Percentiles rank a stretch among this genome's conserved stretches.
Conservation (phyloP, 2,797 vertebrate genomes). For the Sphaeramia orbicularis region DNA sequence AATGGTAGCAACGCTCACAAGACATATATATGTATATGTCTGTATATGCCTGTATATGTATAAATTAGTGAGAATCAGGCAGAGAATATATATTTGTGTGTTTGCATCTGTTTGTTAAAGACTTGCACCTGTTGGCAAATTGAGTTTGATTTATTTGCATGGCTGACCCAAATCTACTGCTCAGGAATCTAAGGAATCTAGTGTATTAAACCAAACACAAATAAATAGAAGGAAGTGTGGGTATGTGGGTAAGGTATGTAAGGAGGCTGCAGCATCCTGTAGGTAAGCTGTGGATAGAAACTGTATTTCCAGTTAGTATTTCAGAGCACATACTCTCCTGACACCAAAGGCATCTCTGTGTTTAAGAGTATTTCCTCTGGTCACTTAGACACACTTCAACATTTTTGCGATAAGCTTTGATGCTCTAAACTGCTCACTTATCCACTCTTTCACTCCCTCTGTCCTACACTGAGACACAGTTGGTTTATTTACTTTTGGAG, state of each 20-base stretch:
- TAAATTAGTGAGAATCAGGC: slow-evolving; percentile 5
- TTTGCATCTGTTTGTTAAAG: slow-evolving; percentile 44
- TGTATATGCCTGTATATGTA: slow-evolving; percentile 34
- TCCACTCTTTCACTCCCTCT: slow-evolving; percentile 16
- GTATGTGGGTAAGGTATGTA: slow-evolving; percentile 36
- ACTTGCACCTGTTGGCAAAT: slow-evolving; percentile 36
- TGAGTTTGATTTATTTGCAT: slow-evolving; percentile 57
- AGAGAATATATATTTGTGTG: slow-evolving; percentile 17
- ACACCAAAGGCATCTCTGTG: no score
- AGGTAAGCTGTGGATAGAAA: slow-evolving; percentile 19
- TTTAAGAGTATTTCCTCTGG: background rate
- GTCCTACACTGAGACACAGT: slow-evolving; percentile 22
- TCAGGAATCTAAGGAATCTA: slow-evolving; percentile 64
- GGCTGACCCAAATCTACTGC: slow-evolving; percentile 52
- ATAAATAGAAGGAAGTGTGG: slow-evolving; percentile 51
- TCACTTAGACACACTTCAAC: slow-evolving; percentile 28
- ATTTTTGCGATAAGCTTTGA: slow-evolving; percentile 33
- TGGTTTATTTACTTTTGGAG: slow-evolving; percentile 63
- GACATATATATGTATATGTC: no score
- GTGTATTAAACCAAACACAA: slow-evolving; percentile 49
- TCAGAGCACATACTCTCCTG: no score
- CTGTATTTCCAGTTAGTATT: background rate
- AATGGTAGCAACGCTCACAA: slow-evolving; percentile 30
- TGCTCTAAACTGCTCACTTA: slow-evolving; percentile 18
- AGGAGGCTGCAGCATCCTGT: slow-evolving; percentile 17